Evolutionary conservation across 2,113 vertebrate genomes (phyloP).

Genomic region (Melanerpes formicivorus): DNA sequence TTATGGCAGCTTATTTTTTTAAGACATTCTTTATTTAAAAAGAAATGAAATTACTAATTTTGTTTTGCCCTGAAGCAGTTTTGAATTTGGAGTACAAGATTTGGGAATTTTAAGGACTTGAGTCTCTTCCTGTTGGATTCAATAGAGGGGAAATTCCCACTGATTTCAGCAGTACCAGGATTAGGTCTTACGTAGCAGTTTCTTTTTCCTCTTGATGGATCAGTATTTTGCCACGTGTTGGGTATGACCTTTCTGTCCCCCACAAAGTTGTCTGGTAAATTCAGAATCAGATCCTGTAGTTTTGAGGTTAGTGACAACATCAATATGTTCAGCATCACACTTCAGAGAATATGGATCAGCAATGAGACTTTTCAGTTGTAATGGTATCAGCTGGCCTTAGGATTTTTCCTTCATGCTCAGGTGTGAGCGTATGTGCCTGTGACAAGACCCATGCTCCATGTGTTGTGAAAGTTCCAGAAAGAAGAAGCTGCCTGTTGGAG

Average conservation of each 20-base stretch:
- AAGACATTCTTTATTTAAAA: neutral
- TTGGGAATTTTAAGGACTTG: neutral
- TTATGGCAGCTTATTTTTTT: neutral
- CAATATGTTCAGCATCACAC: neutral
- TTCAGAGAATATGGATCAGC: neutral
- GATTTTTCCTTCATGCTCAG: neutral
- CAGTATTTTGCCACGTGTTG: neutral
- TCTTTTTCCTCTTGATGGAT: neutral
- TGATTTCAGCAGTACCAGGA: neutral
- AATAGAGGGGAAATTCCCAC: neutral
- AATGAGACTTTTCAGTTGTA: neutral
- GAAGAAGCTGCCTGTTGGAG: neutral
- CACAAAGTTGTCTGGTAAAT: neutral
- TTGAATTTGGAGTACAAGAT: neutral
- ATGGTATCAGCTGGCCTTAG: neutral
- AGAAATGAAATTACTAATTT: neutral
- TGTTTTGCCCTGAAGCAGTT: neutral
- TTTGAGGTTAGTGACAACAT: neutral
- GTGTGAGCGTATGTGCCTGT: neutral
- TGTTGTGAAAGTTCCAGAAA: neutral
- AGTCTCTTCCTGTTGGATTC: neutral
- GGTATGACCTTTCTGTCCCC: neutral
- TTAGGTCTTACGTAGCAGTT: neutral
- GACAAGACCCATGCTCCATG: neutral
- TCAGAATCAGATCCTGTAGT: neutral